Evolutionary conservation across 2,888 invertebrate genomes (phyloP).

Genomic region (Heliconius sara): DNA sequence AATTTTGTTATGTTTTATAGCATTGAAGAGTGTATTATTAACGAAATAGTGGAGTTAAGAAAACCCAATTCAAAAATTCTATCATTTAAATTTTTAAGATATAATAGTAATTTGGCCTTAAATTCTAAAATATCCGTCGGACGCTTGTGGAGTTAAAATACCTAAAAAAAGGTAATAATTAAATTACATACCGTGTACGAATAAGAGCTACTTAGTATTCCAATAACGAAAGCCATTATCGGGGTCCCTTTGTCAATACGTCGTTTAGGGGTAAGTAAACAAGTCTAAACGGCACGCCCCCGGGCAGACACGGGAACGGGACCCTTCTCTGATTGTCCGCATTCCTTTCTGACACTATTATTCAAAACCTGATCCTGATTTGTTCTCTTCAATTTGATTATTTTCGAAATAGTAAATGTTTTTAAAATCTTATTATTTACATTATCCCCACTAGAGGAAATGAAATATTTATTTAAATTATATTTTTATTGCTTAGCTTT

Average conservation of each 20-base stretch:
- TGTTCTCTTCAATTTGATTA: constrained; percentile 23
- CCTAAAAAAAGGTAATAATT: not conserved
- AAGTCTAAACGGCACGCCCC: constrained; percentile 18
- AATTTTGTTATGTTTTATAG: no score
- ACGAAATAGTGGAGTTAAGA: no score
- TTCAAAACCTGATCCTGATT: constrained; percentile 42
- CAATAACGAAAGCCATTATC: constrained; percentile 24
- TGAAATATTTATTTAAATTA: no score
- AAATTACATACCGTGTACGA: not conserved
- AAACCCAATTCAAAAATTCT: no score
- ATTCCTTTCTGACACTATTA: constrained; percentile 33
- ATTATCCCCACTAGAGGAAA: no score
- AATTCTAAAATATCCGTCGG: not conserved
- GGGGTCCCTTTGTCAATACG: constrained; percentile 31
- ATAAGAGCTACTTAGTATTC: constrained; percentile 16
- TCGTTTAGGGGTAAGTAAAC: constrained; percentile 29
- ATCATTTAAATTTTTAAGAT: no score
- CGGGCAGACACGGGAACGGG: not conserved
- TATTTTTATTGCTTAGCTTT: no score
- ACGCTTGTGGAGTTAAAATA: not conserved
- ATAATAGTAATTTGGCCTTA: not conserved
- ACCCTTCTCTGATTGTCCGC: constrained; percentile 35
- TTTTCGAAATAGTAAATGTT: not conserved
- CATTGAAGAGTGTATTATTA: no score
- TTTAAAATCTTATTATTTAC: not conserved